These are phyloP conservation scores for Yoshiicerus persimilis DNA, from an alignment of 1,140 invertebrate genomes.

Conservation along the genomic window DNA sequence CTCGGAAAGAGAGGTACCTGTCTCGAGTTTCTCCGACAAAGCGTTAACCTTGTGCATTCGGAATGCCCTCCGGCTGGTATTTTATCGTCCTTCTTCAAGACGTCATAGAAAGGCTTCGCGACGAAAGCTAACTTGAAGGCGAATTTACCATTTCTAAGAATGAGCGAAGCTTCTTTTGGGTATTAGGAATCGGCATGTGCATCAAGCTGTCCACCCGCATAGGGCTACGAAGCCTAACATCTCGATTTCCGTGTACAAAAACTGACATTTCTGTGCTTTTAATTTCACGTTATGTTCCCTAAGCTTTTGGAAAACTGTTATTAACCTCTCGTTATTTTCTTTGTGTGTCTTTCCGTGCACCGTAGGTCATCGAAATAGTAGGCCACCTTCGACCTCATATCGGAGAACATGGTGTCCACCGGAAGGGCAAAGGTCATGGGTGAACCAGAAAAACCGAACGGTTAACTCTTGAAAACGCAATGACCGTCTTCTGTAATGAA, in stretches of 20 bases:
- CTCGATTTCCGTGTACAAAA: slow-evolving; percentile 54
- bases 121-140: slow-evolving; percentile 52
- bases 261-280: slow-evolving; percentile 57
- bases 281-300: slow-evolving; percentile 54
- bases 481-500: not conserved
- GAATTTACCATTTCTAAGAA: slow-evolving; percentile 53
- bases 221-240: slow-evolving; percentile 57
- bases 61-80: not conserved
- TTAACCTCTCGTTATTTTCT: slow-evolving; percentile 44
- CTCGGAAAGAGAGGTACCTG: not conserved
- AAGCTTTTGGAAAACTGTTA: slow-evolving; percentile 53
- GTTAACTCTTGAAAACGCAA: not conserved
- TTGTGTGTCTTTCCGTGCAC: not conserved
- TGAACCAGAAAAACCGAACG: not conserved
- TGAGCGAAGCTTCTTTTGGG: slow-evolving; percentile 48
- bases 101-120: slow-evolving; percentile 45
- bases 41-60: not conserved
- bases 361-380: not conserved
- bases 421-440: not conserved
- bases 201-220: slow-evolving; percentile 52
- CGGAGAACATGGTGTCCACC: too few species aligned
- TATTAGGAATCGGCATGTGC: slow-evolving; percentile 47
- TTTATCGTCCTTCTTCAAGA: not conserved
- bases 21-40: not conserved
- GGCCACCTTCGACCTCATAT: too few species aligned